phyloP scores from a whole-genome alignment of 2,113 vertebrate genomes.

The Hypocryptadius cinnamomeus region DNA sequence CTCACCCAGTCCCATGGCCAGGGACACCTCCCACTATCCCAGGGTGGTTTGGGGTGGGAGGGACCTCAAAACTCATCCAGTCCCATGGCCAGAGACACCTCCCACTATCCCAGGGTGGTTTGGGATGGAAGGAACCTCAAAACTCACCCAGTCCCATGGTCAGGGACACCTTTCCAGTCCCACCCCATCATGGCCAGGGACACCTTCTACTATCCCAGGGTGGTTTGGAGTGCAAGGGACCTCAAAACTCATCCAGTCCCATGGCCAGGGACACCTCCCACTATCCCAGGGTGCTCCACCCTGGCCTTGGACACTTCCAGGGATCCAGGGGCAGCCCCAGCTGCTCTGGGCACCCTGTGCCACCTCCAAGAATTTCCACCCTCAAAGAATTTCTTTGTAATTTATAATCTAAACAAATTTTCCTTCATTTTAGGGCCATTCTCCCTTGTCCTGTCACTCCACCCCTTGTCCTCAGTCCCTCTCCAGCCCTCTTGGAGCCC shows the following conservation, averaged over 20 bases:
- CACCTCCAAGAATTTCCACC: no score
- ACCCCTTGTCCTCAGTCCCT: neutral
- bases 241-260: neutral
- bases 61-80: neutral
- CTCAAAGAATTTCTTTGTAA: neutral
- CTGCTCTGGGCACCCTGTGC: neutral
- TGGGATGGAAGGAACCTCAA: no score
- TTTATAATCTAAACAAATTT: neutral
- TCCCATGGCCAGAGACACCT: neutral
- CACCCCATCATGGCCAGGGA: no score
- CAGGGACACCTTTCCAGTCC: no score
- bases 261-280: neutral
- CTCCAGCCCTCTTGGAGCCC: neutral
- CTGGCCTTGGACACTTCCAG: neutral
- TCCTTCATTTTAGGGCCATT: no score
- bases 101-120: rapidly evolving
- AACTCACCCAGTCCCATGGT: no score
- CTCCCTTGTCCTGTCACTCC: no score
- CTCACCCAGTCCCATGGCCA: neutral
- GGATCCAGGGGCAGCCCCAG: neutral
- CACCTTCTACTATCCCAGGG: no score
- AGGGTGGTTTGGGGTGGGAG: neutral
- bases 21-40: rapidly evolving
- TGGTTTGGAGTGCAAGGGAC: neutral
- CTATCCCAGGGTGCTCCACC: rapidly evolving